These are phyloP conservation scores for Drosophila atripex DNA, from an alignment of 2,888 invertebrate species.

Conservation along the genomic window DNA sequence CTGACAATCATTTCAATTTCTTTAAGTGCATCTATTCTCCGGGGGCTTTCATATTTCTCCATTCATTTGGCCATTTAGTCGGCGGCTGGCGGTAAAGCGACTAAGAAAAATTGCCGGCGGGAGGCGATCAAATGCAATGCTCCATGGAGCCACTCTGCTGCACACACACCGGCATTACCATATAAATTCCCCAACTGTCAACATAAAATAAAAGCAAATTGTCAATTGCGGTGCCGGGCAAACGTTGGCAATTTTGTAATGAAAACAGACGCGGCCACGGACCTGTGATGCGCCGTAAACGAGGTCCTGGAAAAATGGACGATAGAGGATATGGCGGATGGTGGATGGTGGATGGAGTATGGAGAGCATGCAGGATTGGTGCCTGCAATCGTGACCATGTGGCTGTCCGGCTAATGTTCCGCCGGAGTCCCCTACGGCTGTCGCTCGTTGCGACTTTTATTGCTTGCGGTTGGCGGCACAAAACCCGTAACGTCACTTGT, in stretches of 20 bases:
- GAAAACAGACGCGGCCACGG: slow-evolving; percentile 59
- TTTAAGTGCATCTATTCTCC: slow-evolving; percentile 4
- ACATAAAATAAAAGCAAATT: slow-evolving; percentile 76
- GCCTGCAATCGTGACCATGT: slow-evolving; percentile 35
- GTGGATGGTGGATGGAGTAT: not conserved
- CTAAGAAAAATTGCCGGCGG: slow-evolving; percentile 49
- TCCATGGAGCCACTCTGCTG: not conserved
- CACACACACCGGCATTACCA: slow-evolving; percentile 53
- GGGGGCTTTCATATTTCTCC: slow-evolving; percentile 14
- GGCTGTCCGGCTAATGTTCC: slow-evolving; percentile 24
- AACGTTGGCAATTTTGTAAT: slow-evolving; percentile 73
- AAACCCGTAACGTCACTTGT: slow-evolving; percentile 75
- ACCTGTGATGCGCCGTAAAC: slow-evolving; percentile 16
- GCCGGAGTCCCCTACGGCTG: not conserved
- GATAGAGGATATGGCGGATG: not conserved
- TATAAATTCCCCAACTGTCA: slow-evolving; percentile 71
- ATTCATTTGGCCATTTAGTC: slow-evolving; percentile 48
- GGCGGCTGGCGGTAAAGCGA: slow-evolving; percentile 28
- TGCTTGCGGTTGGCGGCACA: slow-evolving; percentile 77
- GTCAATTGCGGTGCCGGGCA: slow-evolving; percentile 69
- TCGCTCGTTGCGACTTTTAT: slow-evolving; percentile 72
- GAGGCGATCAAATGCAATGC: slow-evolving; percentile 36
- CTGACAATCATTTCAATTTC: not conserved
- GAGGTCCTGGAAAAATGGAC: slow-evolving; percentile 18
- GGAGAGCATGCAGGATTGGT: slow-evolving; percentile 2